These are phyloP conservation scores for Phalacrocorax brasilianus DNA, from an alignment of 2,113 vertebrate species.

Conservation along the genomic window DNA sequence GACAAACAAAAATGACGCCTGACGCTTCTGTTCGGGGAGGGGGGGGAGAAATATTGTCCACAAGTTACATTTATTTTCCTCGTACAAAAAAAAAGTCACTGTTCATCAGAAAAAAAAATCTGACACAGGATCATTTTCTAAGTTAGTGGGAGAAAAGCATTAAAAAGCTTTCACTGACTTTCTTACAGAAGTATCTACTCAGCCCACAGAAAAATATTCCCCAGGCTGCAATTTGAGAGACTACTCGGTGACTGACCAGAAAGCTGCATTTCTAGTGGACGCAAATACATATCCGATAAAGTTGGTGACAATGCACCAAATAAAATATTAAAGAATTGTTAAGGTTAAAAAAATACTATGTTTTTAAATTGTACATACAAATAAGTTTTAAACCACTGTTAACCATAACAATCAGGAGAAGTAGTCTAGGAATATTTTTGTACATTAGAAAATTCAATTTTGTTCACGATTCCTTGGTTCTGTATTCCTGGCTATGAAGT, in stretches of 20 bases:
- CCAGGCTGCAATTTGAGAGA: neutral
- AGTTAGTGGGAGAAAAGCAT: neutral
- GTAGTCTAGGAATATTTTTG: neutral
- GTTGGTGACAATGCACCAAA: neutral
- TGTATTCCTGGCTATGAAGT: neutral
- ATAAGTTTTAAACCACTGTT: neutral
- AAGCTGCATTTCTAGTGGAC: neutral
- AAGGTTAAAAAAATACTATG: neutral
- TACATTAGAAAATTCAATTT: neutral
- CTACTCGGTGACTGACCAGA: neutral
- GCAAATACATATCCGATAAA: neutral
- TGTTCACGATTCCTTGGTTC: neutral
- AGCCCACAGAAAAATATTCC: neutral
- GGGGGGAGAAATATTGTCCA: neutral
- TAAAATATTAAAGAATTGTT: neutral
- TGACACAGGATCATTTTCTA: neutral
- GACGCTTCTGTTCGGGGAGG: neutral
- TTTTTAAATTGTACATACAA: neutral
- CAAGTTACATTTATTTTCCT: neutral
- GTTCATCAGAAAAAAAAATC: neutral
- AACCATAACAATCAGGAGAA: neutral
- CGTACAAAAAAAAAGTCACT: neutral
- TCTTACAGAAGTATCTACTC: neutral
- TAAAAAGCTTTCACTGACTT: neutral
- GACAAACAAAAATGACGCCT: neutral